These are phyloP conservation scores for Engraulis encrasicolus DNA, from an alignment of 2,113 vertebrate genomes.

Conservation along the genomic window DNA sequence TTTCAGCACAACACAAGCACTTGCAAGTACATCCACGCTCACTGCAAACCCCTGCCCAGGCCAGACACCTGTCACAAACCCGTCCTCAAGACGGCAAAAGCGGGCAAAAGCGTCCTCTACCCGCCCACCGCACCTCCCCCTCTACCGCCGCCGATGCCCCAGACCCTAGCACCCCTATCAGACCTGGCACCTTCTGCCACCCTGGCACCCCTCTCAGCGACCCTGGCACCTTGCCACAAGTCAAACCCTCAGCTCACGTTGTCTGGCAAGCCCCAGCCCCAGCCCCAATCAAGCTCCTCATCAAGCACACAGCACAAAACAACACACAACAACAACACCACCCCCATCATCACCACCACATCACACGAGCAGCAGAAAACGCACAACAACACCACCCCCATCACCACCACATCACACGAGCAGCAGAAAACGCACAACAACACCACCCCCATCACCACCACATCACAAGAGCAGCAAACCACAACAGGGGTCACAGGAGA, in stretches of 20 bases:
- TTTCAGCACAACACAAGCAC: conserved; percentile 12
- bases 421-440: no score
- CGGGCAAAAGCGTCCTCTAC: background rate
- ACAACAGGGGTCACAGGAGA: background rate
- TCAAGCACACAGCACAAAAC: background rate
- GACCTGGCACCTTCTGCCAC: no score
- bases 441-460: background rate
- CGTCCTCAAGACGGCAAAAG: background rate
- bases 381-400: background rate
- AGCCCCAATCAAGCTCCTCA: background rate
- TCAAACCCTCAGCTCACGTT: background rate
- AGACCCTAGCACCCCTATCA: background rate
- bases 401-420: background rate
- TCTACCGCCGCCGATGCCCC: background rate
- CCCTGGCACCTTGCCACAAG: background rate
- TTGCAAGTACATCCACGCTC: conserved; percentile 9
- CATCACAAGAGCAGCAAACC: background rate
- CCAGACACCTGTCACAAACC: background rate
- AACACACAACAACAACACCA: no score
- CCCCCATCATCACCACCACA: background rate
- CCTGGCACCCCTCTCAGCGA: no score
- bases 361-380: background rate
- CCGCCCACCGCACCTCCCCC: background rate
- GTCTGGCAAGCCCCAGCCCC: background rate
- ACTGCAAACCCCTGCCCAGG: background rate